Evolutionary conservation across 2,888 invertebrate genomes (phyloP), one percentile per base, ranked within the genome.

Genomic region (Eupeodes latifasciatus): DNA sequence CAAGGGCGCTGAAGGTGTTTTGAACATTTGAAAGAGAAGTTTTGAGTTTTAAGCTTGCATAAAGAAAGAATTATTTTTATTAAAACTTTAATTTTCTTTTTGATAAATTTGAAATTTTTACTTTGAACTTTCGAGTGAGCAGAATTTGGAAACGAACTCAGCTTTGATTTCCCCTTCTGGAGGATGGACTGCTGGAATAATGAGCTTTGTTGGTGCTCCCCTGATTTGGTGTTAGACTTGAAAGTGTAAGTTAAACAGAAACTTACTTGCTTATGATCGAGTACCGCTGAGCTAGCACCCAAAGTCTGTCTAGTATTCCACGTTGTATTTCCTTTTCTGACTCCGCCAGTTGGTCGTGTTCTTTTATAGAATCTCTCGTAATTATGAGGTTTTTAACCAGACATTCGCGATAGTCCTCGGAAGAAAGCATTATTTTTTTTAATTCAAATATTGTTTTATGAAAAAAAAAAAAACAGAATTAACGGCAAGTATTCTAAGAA

Each of bases 261-360:
- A 6, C 53, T 74, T 74, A 87, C 84, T 61, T 84, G n/a, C 1
- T 36, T 0, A 88, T 14, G 0, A 81, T 81, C 0, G 36, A 55
- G 4, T 78, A 78, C 16, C 88, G 85, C 34, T 88, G 77, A 4
- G 66, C 51, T 12, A 88, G 81, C 0, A 74, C 67, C 55, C 51
- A 62, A 74, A 87, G 61, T 19, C 76, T 62, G 0, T 87, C 76
- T 11, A 79, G 34, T 5, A 67, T 16, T 4, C 4, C 34, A 6
- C 72, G 44, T 19, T 87, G 86, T 1, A 40, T 12, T 53, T 81
- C 80, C 12, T 51, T 34, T 57, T 57, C 40, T 10, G 72, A 34
- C 44, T 74, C 40, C 12, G 72, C 11, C 0, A 72, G 16, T 5
- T 11, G n/a, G 14, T 77, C 19, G 9, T 84, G 77, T 7, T 11